phyloP scores from a whole-genome alignment of 1,140 invertebrate genomes.

The Cydia splendana region DNA sequence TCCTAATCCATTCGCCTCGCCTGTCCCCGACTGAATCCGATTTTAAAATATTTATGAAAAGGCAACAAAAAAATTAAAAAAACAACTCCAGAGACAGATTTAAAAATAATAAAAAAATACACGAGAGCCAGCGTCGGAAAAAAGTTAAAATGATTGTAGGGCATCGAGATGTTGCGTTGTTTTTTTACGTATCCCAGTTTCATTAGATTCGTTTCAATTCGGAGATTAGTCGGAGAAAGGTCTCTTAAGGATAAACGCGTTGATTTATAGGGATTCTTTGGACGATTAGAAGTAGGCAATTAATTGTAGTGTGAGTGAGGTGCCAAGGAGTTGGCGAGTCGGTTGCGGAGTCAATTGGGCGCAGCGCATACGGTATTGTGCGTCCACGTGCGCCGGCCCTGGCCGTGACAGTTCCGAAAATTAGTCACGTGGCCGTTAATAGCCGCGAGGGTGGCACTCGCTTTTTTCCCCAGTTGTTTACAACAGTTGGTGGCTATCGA shows the following conservation, averaged over 20 bases:
- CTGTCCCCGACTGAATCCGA: constrained; percentile 73
- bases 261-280: constrained; percentile 70
- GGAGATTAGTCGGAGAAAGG: constrained; percentile 70
- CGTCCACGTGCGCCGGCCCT: constrained; percentile 59
- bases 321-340: constrained; percentile 46
- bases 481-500: constrained; percentile 75
- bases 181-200: constrained; percentile 70
- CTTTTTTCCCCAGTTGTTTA: constrained; percentile 72
- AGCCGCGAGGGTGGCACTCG: constrained; percentile 56
- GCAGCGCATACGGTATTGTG: constrained; percentile 27
- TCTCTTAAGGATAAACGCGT: constrained; percentile 67
- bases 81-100: constrained; percentile 62
- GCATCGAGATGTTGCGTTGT: constrained; percentile 59
- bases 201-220: constrained; percentile 77
- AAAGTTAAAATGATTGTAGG: constrained; percentile 75
- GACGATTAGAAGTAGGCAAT: constrained; percentile 57
- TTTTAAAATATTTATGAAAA: constrained; percentile 79
- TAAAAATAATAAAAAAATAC: constrained; percentile 69
- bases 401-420: constrained; percentile 71
- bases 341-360: constrained; percentile 32
- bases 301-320: constrained; percentile 59
- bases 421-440: constrained; percentile 74
- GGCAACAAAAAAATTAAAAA: constrained; percentile 61
- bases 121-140: constrained; percentile 67
- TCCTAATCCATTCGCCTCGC: constrained; percentile 77